Percentiles rank a stretch among this genome's conserved stretches.
These are phyloP conservation scores for Phoxinus phoxinus DNA, from an alignment of 2,113 vertebrate species.

Conservation along the genomic window DNA sequence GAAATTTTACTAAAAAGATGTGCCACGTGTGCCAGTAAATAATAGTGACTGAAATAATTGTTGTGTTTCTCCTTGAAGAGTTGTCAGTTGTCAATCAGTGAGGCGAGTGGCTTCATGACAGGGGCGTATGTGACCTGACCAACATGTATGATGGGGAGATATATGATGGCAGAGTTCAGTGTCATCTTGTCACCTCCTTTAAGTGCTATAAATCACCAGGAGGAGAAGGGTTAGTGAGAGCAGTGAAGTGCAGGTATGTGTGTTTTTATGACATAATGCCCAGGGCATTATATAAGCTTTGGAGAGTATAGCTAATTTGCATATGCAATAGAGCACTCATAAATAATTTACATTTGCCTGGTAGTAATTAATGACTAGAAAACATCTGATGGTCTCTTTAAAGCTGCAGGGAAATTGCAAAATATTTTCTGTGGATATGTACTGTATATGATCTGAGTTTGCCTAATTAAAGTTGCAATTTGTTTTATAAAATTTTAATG, in stretches of 20 bases:
- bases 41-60: not conserved
- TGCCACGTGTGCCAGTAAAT: not conserved
- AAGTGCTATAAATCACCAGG: conserved; percentile 63
- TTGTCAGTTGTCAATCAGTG: conserved; percentile 70
- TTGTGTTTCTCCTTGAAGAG: conserved; percentile 70
- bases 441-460: conserved; percentile 15
- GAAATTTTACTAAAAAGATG: not conserved
- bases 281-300: not conserved
- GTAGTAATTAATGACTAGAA: conserved; percentile 55
- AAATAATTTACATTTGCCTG: conserved; percentile 47
- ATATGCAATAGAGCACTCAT: conserved; percentile 30
- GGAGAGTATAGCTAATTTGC: conserved; percentile 31
- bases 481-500: conserved; percentile 40
- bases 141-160: conserved; percentile 50
- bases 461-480: conserved; percentile 41
- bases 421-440: conserved; percentile 15
- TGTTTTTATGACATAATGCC: not conserved
- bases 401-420: conserved; percentile 18
- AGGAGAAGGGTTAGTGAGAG: conserved; percentile 52
- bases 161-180: conserved; percentile 63
- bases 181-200: conserved; percentile 56
- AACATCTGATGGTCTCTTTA: conserved; percentile 35
- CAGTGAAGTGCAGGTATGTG: conserved; percentile 1
- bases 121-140: conserved; percentile 48
- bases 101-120: conserved; percentile 60